Conservation (phyloP, 2,797 vertebrate species). For the Chaetophractus vellerosus region DNA sequence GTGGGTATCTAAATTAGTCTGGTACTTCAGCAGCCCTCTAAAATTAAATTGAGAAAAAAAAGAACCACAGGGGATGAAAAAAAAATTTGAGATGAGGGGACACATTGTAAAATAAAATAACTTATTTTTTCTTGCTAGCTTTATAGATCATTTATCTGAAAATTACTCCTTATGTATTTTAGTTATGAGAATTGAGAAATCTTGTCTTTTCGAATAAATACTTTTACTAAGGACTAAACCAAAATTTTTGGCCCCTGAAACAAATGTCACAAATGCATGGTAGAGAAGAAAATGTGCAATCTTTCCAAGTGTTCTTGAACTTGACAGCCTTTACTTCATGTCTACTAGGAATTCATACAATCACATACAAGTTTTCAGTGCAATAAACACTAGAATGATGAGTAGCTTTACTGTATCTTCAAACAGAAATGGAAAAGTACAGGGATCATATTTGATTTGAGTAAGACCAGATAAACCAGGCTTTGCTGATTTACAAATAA, state of each 20-base stretch:
- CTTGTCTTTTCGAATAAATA: conserved; percentile 16
- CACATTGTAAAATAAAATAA: conserved; percentile 47
- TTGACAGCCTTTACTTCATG: conserved; percentile 10
- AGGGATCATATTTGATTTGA: conserved; percentile 31
- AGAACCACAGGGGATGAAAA: background rate
- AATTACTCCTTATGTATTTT: background rate
- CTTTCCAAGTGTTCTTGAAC: conserved; percentile 19
- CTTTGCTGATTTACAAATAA: background rate
- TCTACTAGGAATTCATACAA: background rate
- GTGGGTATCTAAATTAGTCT: conserved; percentile 95
- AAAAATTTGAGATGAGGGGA: conserved; percentile 46
- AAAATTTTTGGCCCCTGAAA: background rate
- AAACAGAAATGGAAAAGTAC: conserved; percentile 66
- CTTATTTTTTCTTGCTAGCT: conserved; percentile 2
- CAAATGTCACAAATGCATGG: background rate
- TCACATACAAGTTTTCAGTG: conserved; percentile 55
- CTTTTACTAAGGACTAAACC: background rate
- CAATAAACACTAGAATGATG: conserved; percentile 54
- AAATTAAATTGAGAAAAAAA: conserved; percentile 76
- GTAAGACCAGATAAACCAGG: background rate
- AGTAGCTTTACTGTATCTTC: background rate
- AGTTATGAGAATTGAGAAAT: conserved; percentile 45
- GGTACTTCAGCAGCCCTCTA: conserved; percentile 97
- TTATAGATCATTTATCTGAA: background rate
- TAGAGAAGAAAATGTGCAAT: background rate